Conservation (phyloP, 1,140 invertebrate genomes). For the Diorhabda carinulata region DNA sequence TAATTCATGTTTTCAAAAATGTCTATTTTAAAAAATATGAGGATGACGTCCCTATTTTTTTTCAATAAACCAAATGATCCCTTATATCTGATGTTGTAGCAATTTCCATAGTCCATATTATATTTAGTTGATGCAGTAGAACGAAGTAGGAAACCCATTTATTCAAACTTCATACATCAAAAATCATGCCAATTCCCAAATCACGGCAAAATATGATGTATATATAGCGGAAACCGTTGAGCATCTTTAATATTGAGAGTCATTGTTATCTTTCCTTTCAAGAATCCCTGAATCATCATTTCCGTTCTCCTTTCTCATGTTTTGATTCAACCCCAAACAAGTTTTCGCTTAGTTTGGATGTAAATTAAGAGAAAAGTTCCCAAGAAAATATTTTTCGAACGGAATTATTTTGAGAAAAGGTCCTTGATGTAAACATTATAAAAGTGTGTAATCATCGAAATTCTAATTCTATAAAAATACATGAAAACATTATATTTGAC, state of each 20-base stretch:
- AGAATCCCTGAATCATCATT: conserved; percentile 2
- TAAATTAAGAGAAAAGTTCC: background rate
- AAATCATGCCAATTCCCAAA: conserved; percentile 2
- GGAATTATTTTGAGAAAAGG: too few species aligned
- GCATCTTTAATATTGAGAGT: conserved; percentile 2
- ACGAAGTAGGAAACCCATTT: background rate
- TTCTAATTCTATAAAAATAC: too few species aligned
- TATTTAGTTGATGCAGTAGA: background rate
- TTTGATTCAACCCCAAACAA: background rate
- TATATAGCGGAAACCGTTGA: conserved; percentile 2
- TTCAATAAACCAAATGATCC: background rate
- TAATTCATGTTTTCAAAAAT: too few species aligned
- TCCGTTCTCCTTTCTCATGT: conserved; percentile 1
- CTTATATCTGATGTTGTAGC: background rate
- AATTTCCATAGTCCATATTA: background rate
- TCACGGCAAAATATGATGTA: conserved; percentile 2
- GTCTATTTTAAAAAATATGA: background rate
- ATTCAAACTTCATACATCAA: background rate
- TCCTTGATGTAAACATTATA: too few species aligned
- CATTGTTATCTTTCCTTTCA: conserved; percentile 3
- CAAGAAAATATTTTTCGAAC: background rate
- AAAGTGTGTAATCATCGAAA: too few species aligned
- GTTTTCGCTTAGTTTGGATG: background rate
- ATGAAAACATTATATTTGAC: too few species aligned
- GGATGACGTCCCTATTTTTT: background rate